A percentile compares a stretch with the other conserved stretches of the same genome.
Evolutionary conservation across 2,113 vertebrate genomes (phyloP).

Genomic region (Zootoca vivipara): DNA sequence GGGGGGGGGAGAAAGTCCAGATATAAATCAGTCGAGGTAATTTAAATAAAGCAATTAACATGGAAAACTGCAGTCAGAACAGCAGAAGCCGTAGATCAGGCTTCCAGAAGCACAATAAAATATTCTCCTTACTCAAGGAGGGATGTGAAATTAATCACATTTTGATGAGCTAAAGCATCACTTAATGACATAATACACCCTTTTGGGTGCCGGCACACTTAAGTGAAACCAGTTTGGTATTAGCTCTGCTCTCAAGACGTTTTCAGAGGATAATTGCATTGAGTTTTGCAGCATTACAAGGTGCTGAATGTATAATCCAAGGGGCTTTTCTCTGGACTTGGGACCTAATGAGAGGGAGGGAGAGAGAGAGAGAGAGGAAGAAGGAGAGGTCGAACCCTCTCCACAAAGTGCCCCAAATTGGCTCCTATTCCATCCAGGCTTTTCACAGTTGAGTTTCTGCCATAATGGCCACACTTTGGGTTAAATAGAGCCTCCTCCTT

Average conservation of each 20-base stretch:
- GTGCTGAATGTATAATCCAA: neutral
- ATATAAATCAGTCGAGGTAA: neutral
- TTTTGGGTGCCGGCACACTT: neutral
- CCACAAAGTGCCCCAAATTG: neutral
- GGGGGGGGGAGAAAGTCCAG: neutral
- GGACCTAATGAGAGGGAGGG: neutral
- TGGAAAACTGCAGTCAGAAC: neutral
- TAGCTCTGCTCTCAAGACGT: neutral
- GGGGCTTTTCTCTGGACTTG: neutral
- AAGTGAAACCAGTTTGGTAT: neutral
- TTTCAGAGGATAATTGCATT: neutral
- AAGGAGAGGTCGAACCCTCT: accelerated
- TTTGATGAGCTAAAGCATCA: neutral
- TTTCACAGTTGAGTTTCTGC: neutral
- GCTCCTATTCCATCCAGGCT: neutral
- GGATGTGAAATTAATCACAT: neutral
- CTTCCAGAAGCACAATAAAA: neutral
- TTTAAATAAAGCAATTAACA: neutral
- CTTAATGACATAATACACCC: neutral
- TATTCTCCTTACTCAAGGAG: neutral
- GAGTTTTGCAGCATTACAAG: neutral
- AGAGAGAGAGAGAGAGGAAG: no score
- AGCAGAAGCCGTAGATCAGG: neutral
- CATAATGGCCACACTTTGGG: neutral
- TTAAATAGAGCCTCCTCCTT: neutral